Evolutionary conservation across 2,113 vertebrate genomes (phyloP).

Genomic region (Turnix velox): DNA sequence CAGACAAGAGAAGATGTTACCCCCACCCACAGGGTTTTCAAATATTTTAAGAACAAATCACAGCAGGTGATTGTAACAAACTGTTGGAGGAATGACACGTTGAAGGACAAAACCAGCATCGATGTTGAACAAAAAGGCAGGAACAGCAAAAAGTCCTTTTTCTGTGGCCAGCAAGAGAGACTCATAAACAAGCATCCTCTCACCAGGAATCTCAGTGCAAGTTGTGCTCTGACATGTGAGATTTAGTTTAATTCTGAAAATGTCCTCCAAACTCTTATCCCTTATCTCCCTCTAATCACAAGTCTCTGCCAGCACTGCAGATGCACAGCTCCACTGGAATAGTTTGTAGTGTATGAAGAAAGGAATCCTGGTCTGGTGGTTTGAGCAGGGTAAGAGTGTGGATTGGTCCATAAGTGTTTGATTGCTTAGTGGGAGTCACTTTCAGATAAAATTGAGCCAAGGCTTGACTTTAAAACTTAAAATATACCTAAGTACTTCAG

Average conservation of each 20-base stretch:
- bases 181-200: not conserved
- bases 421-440: not conserved
- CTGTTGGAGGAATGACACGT: not conserved
- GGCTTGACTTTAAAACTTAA: not conserved
- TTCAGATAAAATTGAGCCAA: not conserved
- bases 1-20: not conserved
- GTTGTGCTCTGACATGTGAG: not conserved
- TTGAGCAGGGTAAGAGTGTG: not conserved
- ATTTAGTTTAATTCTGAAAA: not conserved
- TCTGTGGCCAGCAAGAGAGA: not conserved
- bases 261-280: not conserved
- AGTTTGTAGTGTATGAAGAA: not conserved
- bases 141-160: not conserved
- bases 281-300: not conserved
- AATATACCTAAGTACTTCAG: not conserved
- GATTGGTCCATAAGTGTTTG: not conserved
- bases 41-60: constrained; percentile 39
- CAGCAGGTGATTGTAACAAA: not conserved
- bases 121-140: not conserved
- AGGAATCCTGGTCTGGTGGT: not conserved
- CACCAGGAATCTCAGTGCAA: not conserved
- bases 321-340: not conserved
- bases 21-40: not conserved
- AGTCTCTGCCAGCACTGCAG: not conserved
- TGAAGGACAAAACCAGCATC: not conserved